Conservation (phyloP, 2,888 invertebrate species). For the Cantharis rufa region DNA sequence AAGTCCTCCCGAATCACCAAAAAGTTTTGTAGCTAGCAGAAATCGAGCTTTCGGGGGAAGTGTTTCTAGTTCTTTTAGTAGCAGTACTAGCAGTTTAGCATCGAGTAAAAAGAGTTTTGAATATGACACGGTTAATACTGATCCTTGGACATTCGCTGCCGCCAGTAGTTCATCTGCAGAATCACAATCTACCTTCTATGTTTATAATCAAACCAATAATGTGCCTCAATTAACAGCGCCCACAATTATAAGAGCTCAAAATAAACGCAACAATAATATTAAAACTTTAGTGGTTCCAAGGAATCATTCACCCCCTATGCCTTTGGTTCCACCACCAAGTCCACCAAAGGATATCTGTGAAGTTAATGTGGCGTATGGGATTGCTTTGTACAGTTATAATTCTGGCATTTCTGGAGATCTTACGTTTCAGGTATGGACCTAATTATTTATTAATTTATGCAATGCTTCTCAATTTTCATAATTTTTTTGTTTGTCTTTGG, state of each 20-base stretch:
- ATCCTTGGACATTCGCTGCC: conserved; percentile 32
- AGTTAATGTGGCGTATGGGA: conserved; percentile 67
- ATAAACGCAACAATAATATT: conserved; percentile 38
- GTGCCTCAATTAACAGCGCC: conserved; percentile 53
- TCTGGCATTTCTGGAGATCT: conserved; percentile 78
- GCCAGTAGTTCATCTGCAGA: background rate
- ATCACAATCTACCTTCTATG: conserved; percentile 24
- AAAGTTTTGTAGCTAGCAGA: conserved; percentile 49
- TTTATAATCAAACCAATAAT: background rate
- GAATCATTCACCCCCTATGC: conserved; percentile 76
- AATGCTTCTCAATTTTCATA: background rate
- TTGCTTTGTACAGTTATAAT: conserved; percentile 79
- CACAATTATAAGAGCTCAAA: conserved; percentile 75
- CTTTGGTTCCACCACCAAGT: conserved; percentile 76
- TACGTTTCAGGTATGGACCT: conserved; percentile 70
- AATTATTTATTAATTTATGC: background rate
- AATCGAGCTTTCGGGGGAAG: conserved; percentile 48
- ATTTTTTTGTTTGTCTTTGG: background rate
- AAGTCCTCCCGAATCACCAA: conserved; percentile 57
- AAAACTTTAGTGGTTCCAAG: conserved; percentile 43
- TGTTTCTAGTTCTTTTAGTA: conserved; percentile 53
- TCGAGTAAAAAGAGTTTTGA: conserved; percentile 85
- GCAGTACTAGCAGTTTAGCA: conserved; percentile 59
- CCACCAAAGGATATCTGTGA: conserved; percentile 62
- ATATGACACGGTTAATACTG: conserved; percentile 61